Base-by-base conservation (phyloP, 2,113 vertebrate species). In the Vireo altiloquus region DNA sequence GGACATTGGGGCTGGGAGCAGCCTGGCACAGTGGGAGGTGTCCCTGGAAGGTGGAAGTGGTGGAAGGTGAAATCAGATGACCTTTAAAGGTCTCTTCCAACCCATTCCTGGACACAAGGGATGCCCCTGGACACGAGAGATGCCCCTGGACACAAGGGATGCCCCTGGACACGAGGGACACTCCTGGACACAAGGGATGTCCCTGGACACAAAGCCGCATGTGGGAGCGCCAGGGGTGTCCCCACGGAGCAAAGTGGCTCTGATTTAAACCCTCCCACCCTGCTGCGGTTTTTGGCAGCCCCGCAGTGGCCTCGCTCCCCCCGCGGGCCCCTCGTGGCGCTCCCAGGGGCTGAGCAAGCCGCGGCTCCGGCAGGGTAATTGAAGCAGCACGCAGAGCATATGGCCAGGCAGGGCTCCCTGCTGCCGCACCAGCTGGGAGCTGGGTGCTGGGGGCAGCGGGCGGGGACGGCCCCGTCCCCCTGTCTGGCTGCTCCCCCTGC, bases 401-500 rank as follows among this genome's bases (percentile, higher is more conserved):
- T 99, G 99, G 98, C 97, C 96, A 81, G 97, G 98, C 98, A 98
- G 98, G 98, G 97, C 93, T 98, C 98, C 98, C 99, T 99, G 98
- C 98, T 99, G 98, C 97, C 97, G 98, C 98, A 98, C 98, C 99
- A 99, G 98, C 98, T 99, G 98, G 98, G 98, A 97, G 97, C 98
- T 98, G 98, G 98, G 98, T 98, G 98, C 97, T 87, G 94, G 94
- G 96, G 98, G 95, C 97, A 94, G 97, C 95, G 92, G 95, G 84
- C 95, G 98, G 98, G 97, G 98, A 98, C 95, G 95, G 94, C 94
- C 97, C 97, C 96, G 87, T 92, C 92, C 95, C 97, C 93, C 70
- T 96, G 94, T 92, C 97, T 97, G 91, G 84, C 96, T 83, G 91
- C 77, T 91, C 83, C 90, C 96, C 35, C 96, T 91, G 90, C 94